These are phyloP conservation scores for Magallana angulata DNA, from an alignment of 1,140 invertebrate genomes.

Conservation along the genomic window DNA sequence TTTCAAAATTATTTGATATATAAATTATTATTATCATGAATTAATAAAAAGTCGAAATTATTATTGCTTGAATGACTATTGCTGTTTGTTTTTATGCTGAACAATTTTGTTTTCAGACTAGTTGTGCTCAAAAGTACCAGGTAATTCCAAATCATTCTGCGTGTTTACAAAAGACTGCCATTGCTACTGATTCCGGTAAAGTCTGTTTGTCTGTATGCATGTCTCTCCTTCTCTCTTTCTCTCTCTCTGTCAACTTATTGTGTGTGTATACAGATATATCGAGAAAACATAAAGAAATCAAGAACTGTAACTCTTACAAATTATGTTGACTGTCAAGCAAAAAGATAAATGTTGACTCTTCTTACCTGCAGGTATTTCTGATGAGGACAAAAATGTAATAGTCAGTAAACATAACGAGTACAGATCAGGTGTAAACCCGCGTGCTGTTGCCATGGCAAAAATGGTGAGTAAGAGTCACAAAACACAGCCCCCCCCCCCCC, in stretches of 20 bases:
- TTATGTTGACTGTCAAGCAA: too few species aligned
- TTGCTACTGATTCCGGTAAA: background rate
- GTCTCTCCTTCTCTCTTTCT: background rate
- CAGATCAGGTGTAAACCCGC: background rate
- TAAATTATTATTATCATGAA: too few species aligned
- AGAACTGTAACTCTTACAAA: too few species aligned
- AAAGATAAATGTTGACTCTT: too few species aligned
- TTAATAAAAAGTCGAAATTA: too few species aligned
- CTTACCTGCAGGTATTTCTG: constrained; percentile 4
- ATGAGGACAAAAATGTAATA: background rate
- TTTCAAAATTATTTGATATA: too few species aligned
- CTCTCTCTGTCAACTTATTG: background rate
- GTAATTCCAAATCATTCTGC: constrained; percentile 12
- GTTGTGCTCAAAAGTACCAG: background rate
- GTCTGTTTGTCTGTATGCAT: background rate
- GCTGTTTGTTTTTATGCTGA: too few species aligned
- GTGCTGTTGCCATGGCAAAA: constrained; percentile 4
- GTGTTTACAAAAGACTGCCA: background rate
- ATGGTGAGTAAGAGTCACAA: background rate
- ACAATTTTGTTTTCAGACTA: background rate
- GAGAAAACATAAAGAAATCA: too few species aligned
- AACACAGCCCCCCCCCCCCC: too few species aligned
- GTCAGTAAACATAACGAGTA: constrained; percentile 27
- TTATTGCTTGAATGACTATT: too few species aligned
- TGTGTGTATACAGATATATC: too few species aligned